Base-by-base conservation (phyloP, 2,113 vertebrate genomes). In the Hippocampus zosterae region DNA sequence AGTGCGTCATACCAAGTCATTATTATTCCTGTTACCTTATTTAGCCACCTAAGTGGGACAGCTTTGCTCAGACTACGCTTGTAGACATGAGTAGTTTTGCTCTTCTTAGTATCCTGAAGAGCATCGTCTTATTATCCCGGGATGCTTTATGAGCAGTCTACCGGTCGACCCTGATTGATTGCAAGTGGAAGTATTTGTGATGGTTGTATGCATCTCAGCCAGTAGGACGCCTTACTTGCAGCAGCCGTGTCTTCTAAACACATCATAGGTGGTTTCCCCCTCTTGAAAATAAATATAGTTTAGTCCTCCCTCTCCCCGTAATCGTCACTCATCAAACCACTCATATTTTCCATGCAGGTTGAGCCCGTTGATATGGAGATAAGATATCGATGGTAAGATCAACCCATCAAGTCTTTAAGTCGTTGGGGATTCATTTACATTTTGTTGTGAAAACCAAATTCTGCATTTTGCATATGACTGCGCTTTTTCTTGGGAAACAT, bases 121-220 rank as follows among this genome's bases (percentile, higher is more conserved):
- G 15, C 19, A 13, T 63, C 19, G 42, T 42, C 37, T 40, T 63
- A 21, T 41, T 63, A n/a, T n/a, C 37, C 37, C 11, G 9, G 61
- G 61, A 13, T 42, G 21, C 62, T 64, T 64, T 64, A 64, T 64
- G 40, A 64, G 42, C 40, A 64, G 37, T 64, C 40, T 23, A 23
- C 62, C 15, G 5, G 10, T 23, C 5, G 40, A 25, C 21, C 10
- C 40, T 64, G 62, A 64, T 55, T 82, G 76, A 79, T 73, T 66
- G 74, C 61, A 71, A 75, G 29, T 41, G 53, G 62, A 72, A 71
- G 67, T 18, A 12, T 72, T 81, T 71, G 64, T 65, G 71, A 64
- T 79, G 72, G 65, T 81, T 64, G 44, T 70, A 87, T 89, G 53
- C 83, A 89, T 84, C 77, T 77, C 71, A 76, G 77, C 81, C 74